Conservation (phyloP, 2,113 vertebrate genomes). For the Petrocephalus zakoni region DNA sequence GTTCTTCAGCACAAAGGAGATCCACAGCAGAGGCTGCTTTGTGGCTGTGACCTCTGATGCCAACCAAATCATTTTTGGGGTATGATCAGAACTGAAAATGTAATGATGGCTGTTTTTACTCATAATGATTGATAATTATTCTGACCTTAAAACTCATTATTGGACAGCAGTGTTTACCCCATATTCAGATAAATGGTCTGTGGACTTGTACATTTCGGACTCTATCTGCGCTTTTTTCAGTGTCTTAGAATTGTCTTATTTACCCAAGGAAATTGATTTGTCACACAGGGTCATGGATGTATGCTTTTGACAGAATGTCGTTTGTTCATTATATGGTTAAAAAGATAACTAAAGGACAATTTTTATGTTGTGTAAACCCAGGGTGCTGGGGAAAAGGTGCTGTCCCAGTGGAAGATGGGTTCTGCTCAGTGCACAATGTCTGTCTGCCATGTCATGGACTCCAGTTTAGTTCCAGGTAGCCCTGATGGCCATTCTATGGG, state of each 20-base stretch:
- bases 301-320: background rate
- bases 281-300: background rate
- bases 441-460: conserved; percentile 58
- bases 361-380: conserved; percentile 35
- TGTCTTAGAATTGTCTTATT: background rate
- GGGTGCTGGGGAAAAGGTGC: conserved; percentile 65
- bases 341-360: background rate
- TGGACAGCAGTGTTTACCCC: background rate
- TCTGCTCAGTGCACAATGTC: conserved; percentile 52
- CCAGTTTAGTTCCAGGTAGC: conserved; percentile 74
- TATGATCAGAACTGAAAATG: conserved; percentile 44
- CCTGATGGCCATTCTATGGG: background rate
- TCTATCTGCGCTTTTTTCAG: background rate
- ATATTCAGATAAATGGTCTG: background rate
- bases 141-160: background rate
- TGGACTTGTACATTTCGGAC: background rate
- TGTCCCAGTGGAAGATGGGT: conserved; percentile 77
- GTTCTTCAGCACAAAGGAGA: conserved; percentile 70
- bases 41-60: conserved; percentile 60
- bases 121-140: background rate
- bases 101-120: background rate
- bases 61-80: conserved; percentile 73
- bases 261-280: background rate
- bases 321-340: background rate
- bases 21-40: conserved; percentile 68